phyloP scores from a whole-genome alignment of 2,888 invertebrate species.

The Buathra laborator region DNA sequence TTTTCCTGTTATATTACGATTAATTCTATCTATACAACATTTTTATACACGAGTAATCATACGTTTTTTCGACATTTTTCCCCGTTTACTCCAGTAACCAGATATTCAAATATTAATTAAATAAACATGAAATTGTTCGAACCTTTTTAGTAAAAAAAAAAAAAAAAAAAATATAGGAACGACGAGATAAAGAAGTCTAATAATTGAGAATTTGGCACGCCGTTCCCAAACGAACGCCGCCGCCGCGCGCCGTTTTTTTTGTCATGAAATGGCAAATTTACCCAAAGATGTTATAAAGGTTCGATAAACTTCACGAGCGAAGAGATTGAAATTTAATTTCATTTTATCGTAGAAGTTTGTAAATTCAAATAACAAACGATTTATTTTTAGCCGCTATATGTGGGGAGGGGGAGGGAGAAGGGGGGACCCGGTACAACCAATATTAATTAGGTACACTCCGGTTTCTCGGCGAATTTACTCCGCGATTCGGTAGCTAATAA shows the following conservation, averaged over 20 bases:
- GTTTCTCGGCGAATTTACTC: conserved; percentile 48
- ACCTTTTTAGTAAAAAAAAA: neutral
- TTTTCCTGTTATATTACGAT: no score
- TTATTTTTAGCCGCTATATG: conserved; percentile 4
- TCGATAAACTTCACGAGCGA: neutral
- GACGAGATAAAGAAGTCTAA: no score
- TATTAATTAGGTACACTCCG: conserved; percentile 38
- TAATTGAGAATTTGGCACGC: no score
- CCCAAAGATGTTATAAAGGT: neutral
- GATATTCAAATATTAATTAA: no score
- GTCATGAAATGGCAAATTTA: no score
- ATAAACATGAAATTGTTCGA: no score
- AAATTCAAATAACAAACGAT: conserved; percentile 1
- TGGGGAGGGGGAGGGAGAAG: conserved; percentile 5
- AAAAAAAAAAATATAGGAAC: neutral
- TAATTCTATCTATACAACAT: no score
- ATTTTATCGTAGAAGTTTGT: neutral
- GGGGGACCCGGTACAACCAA: conserved; percentile 50
- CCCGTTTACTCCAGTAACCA: no score
- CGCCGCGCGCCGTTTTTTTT: no score
- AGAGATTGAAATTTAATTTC: conserved; percentile 15
- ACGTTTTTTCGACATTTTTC: no score
- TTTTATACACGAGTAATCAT: no score
- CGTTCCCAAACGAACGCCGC: no score
- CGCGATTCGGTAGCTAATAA: conserved; percentile 57